Evolutionary conservation across 2,888 invertebrate genomes (phyloP).

Genomic region (Luperina nickerlii): DNA sequence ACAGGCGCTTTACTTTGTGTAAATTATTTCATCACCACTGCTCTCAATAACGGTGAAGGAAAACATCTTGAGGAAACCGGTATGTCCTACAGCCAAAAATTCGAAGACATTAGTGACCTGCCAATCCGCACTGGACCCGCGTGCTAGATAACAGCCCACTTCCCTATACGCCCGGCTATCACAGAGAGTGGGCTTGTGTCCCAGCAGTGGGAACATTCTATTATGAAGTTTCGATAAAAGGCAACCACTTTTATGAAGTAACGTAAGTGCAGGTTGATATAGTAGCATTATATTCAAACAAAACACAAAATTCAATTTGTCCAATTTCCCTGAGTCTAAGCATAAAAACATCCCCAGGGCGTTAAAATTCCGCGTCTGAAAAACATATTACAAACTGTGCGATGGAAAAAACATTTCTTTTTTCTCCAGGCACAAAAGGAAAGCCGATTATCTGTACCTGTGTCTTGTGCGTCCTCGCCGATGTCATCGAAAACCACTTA

Average conservation of each 20-base stretch:
- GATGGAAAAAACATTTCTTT: conserved; percentile 73
- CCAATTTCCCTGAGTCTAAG: conserved; percentile 74
- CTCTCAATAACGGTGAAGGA: not conserved
- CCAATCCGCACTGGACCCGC: too few relatives aligned
- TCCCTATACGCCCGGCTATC: not conserved
- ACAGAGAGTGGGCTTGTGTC: not conserved
- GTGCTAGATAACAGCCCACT: too few relatives aligned
- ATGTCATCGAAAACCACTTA: conserved; percentile 68
- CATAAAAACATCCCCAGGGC: conserved; percentile 76
- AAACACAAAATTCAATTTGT: conserved; percentile 78
- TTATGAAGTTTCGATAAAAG: conserved; percentile 17
- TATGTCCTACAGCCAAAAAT: not conserved
- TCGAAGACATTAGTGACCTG: not conserved
- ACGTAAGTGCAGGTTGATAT: conserved; percentile 15
- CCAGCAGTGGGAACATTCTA: not conserved
- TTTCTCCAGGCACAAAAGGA: conserved; percentile 63
- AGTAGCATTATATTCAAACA: conserved; percentile 72
- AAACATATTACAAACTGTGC: conserved; percentile 76
- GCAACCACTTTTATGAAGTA: conserved; percentile 28
- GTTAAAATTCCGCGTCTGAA: conserved; percentile 71
- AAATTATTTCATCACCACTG: conserved; percentile 2
- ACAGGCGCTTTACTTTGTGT: not conserved
- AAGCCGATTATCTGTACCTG: conserved; percentile 77
- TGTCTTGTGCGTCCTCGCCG: conserved; percentile 59
- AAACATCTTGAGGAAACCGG: not conserved